Conservation (phyloP, 1,140 invertebrate genomes). For the Diachasmimorpha longicaudata region DNA sequence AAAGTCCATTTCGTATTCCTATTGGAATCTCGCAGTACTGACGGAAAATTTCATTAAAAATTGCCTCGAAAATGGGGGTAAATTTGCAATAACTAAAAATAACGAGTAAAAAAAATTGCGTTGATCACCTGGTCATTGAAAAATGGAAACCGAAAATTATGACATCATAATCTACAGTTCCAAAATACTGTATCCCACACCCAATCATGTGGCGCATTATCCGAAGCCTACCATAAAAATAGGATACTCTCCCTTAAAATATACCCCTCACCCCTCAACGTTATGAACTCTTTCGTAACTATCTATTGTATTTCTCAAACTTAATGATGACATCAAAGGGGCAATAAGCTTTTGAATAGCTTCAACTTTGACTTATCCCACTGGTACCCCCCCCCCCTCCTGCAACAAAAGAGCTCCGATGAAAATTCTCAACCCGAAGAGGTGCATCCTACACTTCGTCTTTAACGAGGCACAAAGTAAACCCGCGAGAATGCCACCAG, state of each 20-base stretch:
- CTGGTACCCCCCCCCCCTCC: not conserved
- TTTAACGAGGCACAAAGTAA: constrained; percentile 9
- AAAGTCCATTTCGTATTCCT: no score
- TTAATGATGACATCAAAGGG: constrained; percentile 12
- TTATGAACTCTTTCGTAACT: constrained; percentile 3
- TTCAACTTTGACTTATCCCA: not conserved
- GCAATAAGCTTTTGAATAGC: constrained; percentile 4
- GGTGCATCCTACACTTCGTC: not conserved
- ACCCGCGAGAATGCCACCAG: constrained; percentile 23
- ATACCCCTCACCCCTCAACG: not conserved
- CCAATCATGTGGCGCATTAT: no score
- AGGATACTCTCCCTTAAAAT: not conserved
- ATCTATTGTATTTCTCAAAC: not conserved
- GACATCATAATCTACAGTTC: no score
- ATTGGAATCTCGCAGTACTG: no score
- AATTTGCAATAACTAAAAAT: no score
- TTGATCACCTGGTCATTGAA: no score
- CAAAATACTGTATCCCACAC: no score
- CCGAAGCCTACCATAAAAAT: no score
- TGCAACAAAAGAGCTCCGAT: not conserved
- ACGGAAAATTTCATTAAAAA: no score
- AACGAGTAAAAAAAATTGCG: no score
- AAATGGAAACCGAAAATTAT: no score
- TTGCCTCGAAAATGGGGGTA: no score
- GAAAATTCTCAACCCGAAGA: not conserved